These are phyloP conservation scores for Drusus annulatus DNA, from an alignment of 1,140 invertebrate species.

Conservation along the genomic window DNA sequence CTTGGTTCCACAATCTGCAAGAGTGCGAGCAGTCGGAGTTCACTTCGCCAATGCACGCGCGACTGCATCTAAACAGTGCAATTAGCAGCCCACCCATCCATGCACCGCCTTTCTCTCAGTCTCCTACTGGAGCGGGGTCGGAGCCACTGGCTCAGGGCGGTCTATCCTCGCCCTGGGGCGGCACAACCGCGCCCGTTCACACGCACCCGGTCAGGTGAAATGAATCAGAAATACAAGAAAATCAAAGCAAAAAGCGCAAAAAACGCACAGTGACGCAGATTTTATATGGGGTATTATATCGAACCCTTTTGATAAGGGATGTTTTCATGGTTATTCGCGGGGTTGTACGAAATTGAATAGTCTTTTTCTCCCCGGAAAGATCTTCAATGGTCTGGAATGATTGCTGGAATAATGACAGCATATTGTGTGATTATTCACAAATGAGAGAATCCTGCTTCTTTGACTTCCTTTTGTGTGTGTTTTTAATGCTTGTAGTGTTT, in stretches of 20 bases:
- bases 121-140: not conserved
- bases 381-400: slow-evolving; percentile 21
- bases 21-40: not conserved
- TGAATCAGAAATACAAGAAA: not conserved
- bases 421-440: slow-evolving; percentile 33
- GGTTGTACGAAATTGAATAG: not conserved
- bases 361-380: slow-evolving; percentile 3
- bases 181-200: slow-evolving; percentile 17
- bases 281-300: not conserved
- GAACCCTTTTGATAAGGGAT: not conserved
- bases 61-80: not conserved
- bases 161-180: slow-evolving; percentile 5
- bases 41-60: slow-evolving; percentile 5
- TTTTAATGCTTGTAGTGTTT: slow-evolving; percentile 3
- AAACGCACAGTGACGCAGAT: not conserved
- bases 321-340: not conserved
- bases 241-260: not conserved
- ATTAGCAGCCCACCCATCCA: slow-evolving; percentile 23
- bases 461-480: slow-evolving; percentile 3
- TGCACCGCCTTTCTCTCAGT: slow-evolving; percentile 17
- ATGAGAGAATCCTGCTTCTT: slow-evolving; percentile 3
- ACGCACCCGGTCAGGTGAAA: slow-evolving; percentile 5
- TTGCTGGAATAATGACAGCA: slow-evolving; percentile 30
- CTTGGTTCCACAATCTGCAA: too few species aligned
- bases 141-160: not conserved